Evolutionary conservation across 2,888 invertebrate genomes (phyloP).

Genomic region (Drosophila multiciliata): DNA sequence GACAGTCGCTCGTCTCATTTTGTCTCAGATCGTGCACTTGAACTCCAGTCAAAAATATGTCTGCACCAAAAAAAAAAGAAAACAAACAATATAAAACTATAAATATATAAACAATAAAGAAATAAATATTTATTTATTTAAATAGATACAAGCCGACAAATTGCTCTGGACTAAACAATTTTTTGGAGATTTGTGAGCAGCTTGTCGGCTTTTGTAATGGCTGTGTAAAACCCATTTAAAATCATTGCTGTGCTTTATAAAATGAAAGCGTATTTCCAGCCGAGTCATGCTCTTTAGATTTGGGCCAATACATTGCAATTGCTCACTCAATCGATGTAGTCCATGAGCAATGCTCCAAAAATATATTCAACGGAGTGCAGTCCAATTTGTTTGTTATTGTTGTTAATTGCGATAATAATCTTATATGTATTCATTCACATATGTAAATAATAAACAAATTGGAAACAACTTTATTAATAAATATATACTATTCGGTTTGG

Average conservation of each 20-base stretch:
- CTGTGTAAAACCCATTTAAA: slow-evolving; percentile 34
- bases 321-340: slow-evolving; percentile 15
- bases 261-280: slow-evolving; percentile 28
- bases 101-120: slow-evolving; percentile 20
- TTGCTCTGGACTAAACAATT: slow-evolving; percentile 47
- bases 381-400: slow-evolving; percentile 26
- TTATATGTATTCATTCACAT: neutral
- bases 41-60: slow-evolving; percentile 41
- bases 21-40: slow-evolving; percentile 59
- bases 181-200: slow-evolving; percentile 14
- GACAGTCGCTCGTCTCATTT: slow-evolving; percentile 21
- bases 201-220: slow-evolving; percentile 32
- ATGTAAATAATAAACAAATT: neutral
- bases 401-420: slow-evolving; percentile 32
- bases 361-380: slow-evolving; percentile 48
- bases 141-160: slow-evolving; percentile 13
- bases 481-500: neutral
- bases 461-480: neutral
- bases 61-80: slow-evolving; percentile 9
- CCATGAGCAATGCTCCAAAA: slow-evolving; percentile 25
- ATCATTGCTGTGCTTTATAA: slow-evolving; percentile 4
- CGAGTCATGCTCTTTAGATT: slow-evolving; percentile 46
- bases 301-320: slow-evolving; percentile 27
- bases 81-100: slow-evolving; percentile 6
- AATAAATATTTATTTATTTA: slow-evolving; percentile 29